Percentiles rank a stretch among this genome's conserved stretches.
Conservation (phyloP, 2,888 invertebrate genomes). For the Tipula helvola region DNA sequence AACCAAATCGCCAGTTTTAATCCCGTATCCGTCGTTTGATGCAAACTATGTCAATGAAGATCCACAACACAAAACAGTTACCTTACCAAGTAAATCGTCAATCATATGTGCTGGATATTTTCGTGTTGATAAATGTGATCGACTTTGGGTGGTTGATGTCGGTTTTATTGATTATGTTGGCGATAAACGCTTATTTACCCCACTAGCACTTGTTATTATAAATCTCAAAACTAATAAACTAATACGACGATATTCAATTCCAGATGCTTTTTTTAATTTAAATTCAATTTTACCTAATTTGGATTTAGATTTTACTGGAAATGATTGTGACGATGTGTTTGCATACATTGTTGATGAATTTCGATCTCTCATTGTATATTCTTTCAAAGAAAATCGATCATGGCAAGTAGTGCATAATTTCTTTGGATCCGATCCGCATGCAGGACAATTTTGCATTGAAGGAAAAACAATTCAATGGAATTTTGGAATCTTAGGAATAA, state of each 20-base stretch:
- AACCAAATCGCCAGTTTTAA: constrained; percentile 52
- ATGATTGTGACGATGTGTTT: not conserved
- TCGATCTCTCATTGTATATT: not conserved
- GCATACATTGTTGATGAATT: not conserved
- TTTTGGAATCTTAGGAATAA: not conserved
- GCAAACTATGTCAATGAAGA: constrained; percentile 42
- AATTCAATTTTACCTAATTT: not conserved
- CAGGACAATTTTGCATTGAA: not conserved
- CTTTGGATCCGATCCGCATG: not conserved
- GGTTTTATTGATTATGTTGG: constrained; percentile 65
- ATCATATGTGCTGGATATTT: constrained; percentile 63
- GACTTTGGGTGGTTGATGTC: constrained; percentile 72
- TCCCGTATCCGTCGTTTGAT: constrained; percentile 64
- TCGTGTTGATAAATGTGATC: constrained; percentile 60
- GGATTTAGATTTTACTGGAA: not conserved
- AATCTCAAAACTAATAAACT: constrained; percentile 65
- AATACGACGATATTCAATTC: constrained; percentile 54
- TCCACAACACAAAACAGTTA: constrained; percentile 16
- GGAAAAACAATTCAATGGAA: not conserved
- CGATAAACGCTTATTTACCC: constrained; percentile 44
- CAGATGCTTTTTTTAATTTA: constrained; percentile 34
- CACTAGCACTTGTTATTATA: constrained; percentile 53
- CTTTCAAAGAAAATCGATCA: not conserved
- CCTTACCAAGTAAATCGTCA: constrained; percentile 43
- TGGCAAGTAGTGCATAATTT: not conserved